Conservation (phyloP, 2,797 vertebrate genomes). For the Oreortyx pictus region DNA sequence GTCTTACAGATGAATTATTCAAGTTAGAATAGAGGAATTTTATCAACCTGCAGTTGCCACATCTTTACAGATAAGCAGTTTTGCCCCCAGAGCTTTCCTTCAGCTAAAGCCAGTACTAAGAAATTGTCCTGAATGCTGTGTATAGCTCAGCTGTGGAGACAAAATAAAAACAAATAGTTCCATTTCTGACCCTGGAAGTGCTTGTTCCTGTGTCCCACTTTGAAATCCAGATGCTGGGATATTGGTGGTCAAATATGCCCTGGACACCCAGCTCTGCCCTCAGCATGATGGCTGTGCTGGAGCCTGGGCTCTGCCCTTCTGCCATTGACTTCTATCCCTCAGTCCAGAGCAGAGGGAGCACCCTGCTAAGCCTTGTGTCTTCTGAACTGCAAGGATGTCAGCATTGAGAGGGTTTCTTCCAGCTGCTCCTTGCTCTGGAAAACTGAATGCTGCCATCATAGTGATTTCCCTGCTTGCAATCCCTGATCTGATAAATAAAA, state of each 20-base stretch:
- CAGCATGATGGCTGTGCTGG: background rate
- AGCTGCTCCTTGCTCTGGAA: background rate
- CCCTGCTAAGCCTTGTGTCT: background rate
- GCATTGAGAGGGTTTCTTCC: background rate
- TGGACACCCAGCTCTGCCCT: background rate
- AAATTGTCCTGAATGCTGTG: background rate
- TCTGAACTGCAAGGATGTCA: background rate
- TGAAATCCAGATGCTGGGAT: background rate
- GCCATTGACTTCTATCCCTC: background rate
- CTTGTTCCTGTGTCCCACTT: background rate
- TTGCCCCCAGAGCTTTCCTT: background rate
- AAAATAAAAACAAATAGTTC: background rate
- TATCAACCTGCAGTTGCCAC: background rate
- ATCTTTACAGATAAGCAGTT: background rate
- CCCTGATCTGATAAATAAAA: background rate
- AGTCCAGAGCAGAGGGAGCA: background rate
- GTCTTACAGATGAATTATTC: background rate
- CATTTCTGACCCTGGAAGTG: background rate
- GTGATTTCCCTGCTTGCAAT: background rate
- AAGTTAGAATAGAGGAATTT: background rate
- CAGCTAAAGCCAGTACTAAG: background rate
- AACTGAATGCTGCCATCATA: background rate
- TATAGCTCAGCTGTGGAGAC: background rate
- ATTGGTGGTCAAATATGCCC: background rate
- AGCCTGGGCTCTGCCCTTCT: background rate